A percentile compares a stretch with the other conserved stretches of the same genome.
Evolutionary conservation across 2,113 vertebrate genomes (phyloP).

Genomic region (Anoplopoma fimbria): DNA sequence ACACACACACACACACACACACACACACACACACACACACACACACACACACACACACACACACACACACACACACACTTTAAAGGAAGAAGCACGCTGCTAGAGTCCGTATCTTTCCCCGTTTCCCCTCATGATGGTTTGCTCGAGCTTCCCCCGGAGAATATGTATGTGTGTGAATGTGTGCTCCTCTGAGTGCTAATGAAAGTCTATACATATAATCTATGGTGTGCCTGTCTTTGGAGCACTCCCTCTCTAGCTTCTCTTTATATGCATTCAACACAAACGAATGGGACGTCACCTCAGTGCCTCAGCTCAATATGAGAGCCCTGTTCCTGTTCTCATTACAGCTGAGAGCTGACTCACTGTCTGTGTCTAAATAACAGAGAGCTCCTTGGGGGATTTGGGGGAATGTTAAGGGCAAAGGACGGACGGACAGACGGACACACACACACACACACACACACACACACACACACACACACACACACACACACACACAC

Average conservation of each 20-base stretch:
- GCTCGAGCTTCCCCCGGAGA: constrained; percentile 16
- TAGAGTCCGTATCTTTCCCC: constrained; percentile 55
- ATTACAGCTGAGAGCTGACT: constrained; percentile 62
- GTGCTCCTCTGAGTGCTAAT: constrained; percentile 21
- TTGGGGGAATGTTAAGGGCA: constrained; percentile 50
- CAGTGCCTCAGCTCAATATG: neutral
- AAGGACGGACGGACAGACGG: neutral
- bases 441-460: constrained; percentile 29
- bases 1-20: constrained; percentile 1
- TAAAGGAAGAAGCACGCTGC: constrained; percentile 41
- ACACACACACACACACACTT: constrained; percentile 19
- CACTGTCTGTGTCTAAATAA: constrained; percentile 58
- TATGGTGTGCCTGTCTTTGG: neutral
- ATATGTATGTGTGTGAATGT: neutral
- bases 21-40: constrained; percentile 18
- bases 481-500: constrained; percentile 21
- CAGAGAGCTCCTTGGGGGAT: constrained; percentile 35
- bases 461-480: constrained; percentile 18
- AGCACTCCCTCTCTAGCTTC: neutral
- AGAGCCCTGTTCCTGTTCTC: constrained; percentile 38
- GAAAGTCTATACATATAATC: constrained; percentile 2
- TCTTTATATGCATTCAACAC: neutral
- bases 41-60: constrained; percentile 1
- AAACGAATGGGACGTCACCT: constrained; percentile 18
- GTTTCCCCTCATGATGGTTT: constrained; percentile 46